These are phyloP conservation scores for Lampris megalopsis DNA, from an alignment of 2,113 vertebrate species.

Conservation along the genomic window DNA sequence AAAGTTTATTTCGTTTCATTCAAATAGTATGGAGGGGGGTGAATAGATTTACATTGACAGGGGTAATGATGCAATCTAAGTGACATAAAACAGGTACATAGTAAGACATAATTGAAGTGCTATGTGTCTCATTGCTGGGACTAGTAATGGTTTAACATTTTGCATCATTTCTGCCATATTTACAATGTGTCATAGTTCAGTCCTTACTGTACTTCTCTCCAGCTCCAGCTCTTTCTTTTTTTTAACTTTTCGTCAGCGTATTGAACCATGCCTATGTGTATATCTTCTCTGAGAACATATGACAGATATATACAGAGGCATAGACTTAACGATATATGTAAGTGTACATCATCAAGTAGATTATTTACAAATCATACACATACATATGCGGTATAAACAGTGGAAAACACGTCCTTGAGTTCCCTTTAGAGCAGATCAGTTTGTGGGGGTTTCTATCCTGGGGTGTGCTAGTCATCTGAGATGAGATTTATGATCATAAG, in stretches of 20 bases:
- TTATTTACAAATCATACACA: constrained; percentile 77
- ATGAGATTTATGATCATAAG: constrained; percentile 35
- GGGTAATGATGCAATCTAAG: constrained; percentile 54
- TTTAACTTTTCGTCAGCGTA: constrained; percentile 53
- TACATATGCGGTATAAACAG: constrained; percentile 66
- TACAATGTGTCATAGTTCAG: constrained; percentile 74
- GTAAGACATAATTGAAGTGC: constrained; percentile 29
- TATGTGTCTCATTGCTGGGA: constrained; percentile 45
- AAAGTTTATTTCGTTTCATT: constrained; percentile 76
- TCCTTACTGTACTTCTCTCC: constrained; percentile 75
- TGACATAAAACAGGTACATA: constrained; percentile 60
- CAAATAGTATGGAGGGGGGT: constrained; percentile 56
- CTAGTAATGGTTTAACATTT: constrained; percentile 53
- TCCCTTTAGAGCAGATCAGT: constrained; percentile 59
- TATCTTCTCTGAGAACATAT: constrained; percentile 75
- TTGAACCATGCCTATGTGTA: constrained; percentile 73
- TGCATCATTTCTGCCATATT: constrained; percentile 61
- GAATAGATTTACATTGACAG: constrained; percentile 57
- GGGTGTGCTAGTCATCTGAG: constrained; percentile 23
- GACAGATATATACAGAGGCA: constrained; percentile 78
- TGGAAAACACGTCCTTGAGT: constrained; percentile 46
- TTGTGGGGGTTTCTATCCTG: constrained; percentile 53
- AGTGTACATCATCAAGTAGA: constrained; percentile 59
- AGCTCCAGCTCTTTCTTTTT: constrained; percentile 71
- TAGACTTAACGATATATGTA: constrained; percentile 68